A percentile compares a stretch with the other conserved stretches of the same genome.
These are phyloP conservation scores for Drosophila fungiperda DNA, from an alignment of 2,888 invertebrate species.

Conservation along the genomic window DNA sequence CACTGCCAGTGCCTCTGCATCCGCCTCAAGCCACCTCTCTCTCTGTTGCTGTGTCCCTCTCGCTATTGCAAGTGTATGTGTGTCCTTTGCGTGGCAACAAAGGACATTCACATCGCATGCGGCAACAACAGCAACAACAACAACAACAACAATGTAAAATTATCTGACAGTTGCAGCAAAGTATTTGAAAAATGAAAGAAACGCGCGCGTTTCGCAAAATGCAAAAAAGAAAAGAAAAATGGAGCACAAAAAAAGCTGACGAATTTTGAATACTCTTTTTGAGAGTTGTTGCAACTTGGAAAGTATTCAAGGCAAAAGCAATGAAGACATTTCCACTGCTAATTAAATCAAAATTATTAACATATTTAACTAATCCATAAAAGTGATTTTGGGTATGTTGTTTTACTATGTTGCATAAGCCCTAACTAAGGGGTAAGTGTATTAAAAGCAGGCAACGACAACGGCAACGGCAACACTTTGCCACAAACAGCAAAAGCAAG, in stretches of 20 bases:
- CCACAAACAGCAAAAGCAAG: constrained; percentile 42
- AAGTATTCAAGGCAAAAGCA: background rate
- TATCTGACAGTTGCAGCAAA: constrained; percentile 76
- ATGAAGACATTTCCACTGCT: background rate
- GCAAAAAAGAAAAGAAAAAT: constrained; percentile 4
- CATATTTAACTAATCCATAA: background rate
- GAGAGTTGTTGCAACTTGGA: background rate
- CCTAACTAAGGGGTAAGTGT: background rate
- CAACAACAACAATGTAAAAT: constrained; percentile 43
- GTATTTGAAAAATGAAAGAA: constrained; percentile 77
- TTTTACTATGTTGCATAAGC: background rate
- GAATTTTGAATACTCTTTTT: constrained; percentile 12
- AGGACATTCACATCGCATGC: constrained; percentile 77
- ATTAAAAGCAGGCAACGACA: constrained; percentile 23
- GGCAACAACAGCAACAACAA: constrained; percentile 37
- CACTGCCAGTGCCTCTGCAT: constrained; percentile 5
- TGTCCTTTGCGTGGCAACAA: constrained; percentile 75
- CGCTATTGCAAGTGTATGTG: constrained; percentile 32
- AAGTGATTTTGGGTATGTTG: background rate
- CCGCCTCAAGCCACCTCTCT: background rate
- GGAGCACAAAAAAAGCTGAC: background rate
- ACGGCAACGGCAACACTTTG: constrained; percentile 49
- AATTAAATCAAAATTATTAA: background rate
- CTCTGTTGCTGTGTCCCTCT: background rate
- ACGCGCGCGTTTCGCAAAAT: constrained; percentile 40